phyloP scores from a whole-genome alignment of 2,113 vertebrate genomes.

The Himantopus leucocephalus region DNA sequence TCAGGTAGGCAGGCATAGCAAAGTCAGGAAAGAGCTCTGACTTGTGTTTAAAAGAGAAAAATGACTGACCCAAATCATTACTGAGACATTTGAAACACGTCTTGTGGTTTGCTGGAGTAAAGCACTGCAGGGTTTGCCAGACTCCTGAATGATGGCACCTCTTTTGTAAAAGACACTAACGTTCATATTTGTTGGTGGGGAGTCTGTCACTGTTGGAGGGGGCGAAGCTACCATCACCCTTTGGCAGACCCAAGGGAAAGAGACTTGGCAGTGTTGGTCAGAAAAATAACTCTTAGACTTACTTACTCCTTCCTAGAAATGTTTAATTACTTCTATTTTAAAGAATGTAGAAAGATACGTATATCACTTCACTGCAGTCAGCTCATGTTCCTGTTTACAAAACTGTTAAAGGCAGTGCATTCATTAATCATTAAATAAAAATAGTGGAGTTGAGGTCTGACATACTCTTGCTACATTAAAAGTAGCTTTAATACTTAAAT shows the following conservation, averaged over 20 bases:
- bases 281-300: not conserved
- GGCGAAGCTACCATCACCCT: not conserved
- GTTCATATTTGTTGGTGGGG: not conserved
- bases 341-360: rapidly evolving
- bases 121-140: not conserved
- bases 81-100: not conserved
- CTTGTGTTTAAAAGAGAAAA: not conserved
- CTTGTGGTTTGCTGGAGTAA: not conserved
- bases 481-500: not conserved
- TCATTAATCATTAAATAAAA: not conserved
- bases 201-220: not conserved
- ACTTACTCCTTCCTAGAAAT: not conserved
- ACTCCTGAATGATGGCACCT: not conserved
- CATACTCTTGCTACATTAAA: not conserved
- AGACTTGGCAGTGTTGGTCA: not conserved
- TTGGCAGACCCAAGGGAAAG: not conserved
- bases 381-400: not conserved
- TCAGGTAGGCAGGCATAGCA: not conserved
- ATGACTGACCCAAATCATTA: not conserved
- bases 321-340: not conserved
- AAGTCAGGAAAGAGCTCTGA: not conserved
- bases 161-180: not conserved
- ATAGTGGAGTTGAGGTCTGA: not conserved
- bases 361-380: not conserved
- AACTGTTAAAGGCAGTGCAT: not conserved